Conservation (phyloP, 2,888 invertebrate genomes). For the Drosophila mimica region DNA sequence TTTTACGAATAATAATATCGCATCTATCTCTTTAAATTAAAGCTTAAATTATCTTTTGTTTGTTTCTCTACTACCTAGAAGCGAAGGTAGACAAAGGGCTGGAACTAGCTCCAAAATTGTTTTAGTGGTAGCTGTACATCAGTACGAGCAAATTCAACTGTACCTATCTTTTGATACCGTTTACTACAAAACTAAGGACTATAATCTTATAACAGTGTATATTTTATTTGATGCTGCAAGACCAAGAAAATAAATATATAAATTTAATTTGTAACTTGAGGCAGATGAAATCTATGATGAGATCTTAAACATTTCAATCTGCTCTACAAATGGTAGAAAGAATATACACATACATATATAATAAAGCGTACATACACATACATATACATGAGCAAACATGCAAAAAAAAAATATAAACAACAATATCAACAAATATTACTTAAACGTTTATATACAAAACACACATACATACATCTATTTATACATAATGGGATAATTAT, state of each 20-base stretch:
- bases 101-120: slow-evolving; percentile 35
- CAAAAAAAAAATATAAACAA: slow-evolving; percentile 37
- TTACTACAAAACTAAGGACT: slow-evolving; percentile 82
- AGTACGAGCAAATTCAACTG: slow-evolving; percentile 73
- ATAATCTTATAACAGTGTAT: slow-evolving; percentile 72
- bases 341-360: slow-evolving; percentile 43
- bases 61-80: slow-evolving; percentile 25
- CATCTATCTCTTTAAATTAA: slow-evolving; percentile 9
- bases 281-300: slow-evolving; percentile 34
- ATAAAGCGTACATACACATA: slow-evolving; percentile 36
- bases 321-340: slow-evolving; percentile 51
- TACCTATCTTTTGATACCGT: slow-evolving; percentile 82
- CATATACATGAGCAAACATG: slow-evolving; percentile 49
- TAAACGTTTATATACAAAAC: slow-evolving; percentile 67
- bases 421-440: slow-evolving; percentile 55
- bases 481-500: slow-evolving; percentile 73
- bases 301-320: slow-evolving; percentile 56
- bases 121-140: slow-evolving; percentile 70
- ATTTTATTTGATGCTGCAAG: slow-evolving; percentile 59
- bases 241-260: slow-evolving; percentile 43
- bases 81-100: slow-evolving; percentile 28
- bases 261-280: slow-evolving; percentile 38
- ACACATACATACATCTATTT: slow-evolving; percentile 68
- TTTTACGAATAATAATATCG: slow-evolving; percentile 5
- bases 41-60: slow-evolving; percentile 10